Evolutionary conservation across 92 coral and sea anemone species (phyloP).

Genomic region (Zoanthus solanderi): DNA sequence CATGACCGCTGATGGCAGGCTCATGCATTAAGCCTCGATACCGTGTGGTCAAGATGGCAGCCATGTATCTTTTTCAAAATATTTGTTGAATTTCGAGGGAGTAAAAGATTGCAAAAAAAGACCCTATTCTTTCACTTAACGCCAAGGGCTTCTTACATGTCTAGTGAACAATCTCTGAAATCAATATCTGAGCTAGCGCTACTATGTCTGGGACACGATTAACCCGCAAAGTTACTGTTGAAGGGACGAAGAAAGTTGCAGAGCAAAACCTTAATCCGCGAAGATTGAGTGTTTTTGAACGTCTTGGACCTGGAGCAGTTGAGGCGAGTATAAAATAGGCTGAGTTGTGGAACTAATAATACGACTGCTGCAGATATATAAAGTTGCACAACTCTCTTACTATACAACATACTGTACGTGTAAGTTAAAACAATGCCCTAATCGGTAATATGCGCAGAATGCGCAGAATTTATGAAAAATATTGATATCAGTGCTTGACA

Average conservation of each 20-base stretch:
- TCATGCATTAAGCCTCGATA: constrained; percentile 16
- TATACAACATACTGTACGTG: too few relatives aligned
- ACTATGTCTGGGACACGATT: constrained; percentile 94
- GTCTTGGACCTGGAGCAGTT: constrained; percentile 95
- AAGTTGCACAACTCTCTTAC: too few relatives aligned
- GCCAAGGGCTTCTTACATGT: neutral
- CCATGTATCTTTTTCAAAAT: neutral
- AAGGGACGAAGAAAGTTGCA: constrained; percentile 88
- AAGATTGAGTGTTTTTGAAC: constrained; percentile 94
- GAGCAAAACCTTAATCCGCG: constrained; percentile 65
- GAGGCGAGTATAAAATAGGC: constrained; percentile 63
- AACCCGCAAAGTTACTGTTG: constrained; percentile 97
- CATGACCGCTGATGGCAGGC: constrained; percentile 23
- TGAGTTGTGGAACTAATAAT: neutral
- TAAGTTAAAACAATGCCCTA: too few relatives aligned
- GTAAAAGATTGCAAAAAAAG: neutral
- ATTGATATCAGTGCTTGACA: too few relatives aligned
- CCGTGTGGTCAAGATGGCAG: constrained; percentile 25
- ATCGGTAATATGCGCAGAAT: too few relatives aligned
- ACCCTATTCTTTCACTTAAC: neutral
- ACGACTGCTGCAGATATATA: neutral
- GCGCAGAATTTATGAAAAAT: too few relatives aligned
- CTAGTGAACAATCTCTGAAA: neutral
- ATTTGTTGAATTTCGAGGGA: neutral
- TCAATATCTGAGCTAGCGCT: neutral